A percentile compares a stretch with the other conserved stretches of the same genome.
Evolutionary conservation across 2,113 vertebrate species (phyloP).

Genomic region (Salvelinus alpinus): DNA sequence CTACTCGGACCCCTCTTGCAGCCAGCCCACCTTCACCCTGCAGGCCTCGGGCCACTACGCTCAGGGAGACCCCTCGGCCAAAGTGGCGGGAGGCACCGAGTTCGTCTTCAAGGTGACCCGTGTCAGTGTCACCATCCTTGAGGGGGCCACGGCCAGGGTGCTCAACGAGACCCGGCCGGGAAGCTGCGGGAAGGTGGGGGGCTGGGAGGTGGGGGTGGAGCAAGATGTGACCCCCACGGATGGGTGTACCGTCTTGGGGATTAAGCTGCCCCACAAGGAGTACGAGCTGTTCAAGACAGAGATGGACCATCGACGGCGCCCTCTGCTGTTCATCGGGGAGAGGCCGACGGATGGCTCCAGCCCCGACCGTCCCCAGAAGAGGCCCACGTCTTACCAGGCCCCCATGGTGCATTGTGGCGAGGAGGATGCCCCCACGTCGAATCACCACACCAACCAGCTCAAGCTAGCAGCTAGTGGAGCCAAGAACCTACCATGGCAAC

Average conservation of each 20-base stretch:
- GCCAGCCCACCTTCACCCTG: conserved; percentile 82
- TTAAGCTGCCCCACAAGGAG: conserved; percentile 87
- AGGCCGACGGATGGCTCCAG: conserved; percentile 87
- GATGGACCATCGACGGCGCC: conserved; percentile 70
- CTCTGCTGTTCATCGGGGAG: conserved; percentile 82
- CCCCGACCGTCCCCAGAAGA: conserved; percentile 76
- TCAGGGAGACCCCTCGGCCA: conserved; percentile 72
- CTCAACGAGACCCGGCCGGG: conserved; percentile 76
- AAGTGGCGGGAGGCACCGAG: conserved; percentile 76
- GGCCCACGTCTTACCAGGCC: conserved; percentile 86
- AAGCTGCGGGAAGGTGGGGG: conserved; percentile 75
- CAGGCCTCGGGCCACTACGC: conserved; percentile 80
- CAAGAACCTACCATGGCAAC: conserved; percentile 31
- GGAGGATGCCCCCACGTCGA: background rate
- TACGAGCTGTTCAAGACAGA: conserved; percentile 87
- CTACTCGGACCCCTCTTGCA: conserved; percentile 84
- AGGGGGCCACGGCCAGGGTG: conserved; percentile 68
- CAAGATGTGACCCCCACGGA: conserved; percentile 83
- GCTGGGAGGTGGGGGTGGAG: conserved; percentile 78
- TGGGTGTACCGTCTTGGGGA: conserved; percentile 81
- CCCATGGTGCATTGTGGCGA: conserved; percentile 81
- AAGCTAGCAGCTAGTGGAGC: conserved; percentile 49
- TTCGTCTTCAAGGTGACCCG: conserved; percentile 82
- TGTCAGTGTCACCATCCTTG: conserved; percentile 77
- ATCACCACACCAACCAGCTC: conserved; percentile 33